Evolutionary conservation across 2,888 invertebrate species (phyloP), one percentile per base, ranked within the genome.

Genomic region (Brachypalpus laphriformis): DNA sequence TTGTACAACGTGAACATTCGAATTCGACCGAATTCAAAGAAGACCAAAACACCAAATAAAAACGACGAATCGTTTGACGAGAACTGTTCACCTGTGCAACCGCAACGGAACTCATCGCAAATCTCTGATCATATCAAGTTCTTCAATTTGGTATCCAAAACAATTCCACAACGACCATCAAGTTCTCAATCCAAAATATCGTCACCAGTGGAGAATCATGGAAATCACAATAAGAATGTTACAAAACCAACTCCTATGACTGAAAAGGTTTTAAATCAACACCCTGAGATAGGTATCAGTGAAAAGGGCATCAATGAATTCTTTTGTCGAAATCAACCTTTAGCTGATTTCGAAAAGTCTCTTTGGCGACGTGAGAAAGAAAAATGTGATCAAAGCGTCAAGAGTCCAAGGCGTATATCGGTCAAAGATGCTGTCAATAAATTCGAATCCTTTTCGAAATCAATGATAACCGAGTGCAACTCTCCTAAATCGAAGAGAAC

Each of bases 391-490:
- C 81, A 76, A 49, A 66, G 75, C 16, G 61, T 85, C 1, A 59
- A 47, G 1, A 66, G 47, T 2, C 75, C 70, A 66, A 51, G 81
- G 8, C 81, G 85, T 8, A 76, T 85, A 18, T 81, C 85, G 0
- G 85, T 85, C 4, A 85, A 85, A 40, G 85, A 85, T 18, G 71
- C 85, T 28, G 81, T 85, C 3, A 66, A 75, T 37, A 85, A 81
- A 61, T 85, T 85, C 7, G 85, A 85, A 71, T 85, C 85, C 1
- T 85, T 85, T 54, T 85, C 85, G 0, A 85, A 85, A 56, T 83
- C 83, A 0, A 34, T 68, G 14, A 4, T 66, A 0, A 66, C 31
- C 40, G 85, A 80, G 8, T 56, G 70, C 3, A 65, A 37, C 6
- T 72, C 83, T 28, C 83, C 83, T 11, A 80, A 65, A 8, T 14